Percentiles rank a stretch among this genome's conserved stretches.
phyloP scores from a whole-genome alignment of 2,113 vertebrate genomes.

The Oncorhynchus clarkii region DNA sequence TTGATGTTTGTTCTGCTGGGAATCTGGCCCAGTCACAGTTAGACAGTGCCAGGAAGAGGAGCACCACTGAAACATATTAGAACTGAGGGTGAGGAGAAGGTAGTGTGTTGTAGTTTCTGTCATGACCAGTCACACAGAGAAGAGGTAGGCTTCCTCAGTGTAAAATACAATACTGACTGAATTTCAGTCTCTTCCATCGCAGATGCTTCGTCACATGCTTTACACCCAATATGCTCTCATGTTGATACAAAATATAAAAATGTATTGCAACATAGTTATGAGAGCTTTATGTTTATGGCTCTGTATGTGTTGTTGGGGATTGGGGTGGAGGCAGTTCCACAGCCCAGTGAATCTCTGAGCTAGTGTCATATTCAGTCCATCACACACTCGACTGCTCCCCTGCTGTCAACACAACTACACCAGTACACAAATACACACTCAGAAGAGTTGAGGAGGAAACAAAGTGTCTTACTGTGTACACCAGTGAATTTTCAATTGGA shows the following conservation, averaged over 20 bases:
- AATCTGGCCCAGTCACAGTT: neutral
- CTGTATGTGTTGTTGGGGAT: neutral
- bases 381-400: no score
- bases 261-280: neutral
- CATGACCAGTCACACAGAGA: slow-evolving; percentile 8
- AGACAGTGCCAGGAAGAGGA: slow-evolving; percentile 37
- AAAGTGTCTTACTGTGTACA: neutral
- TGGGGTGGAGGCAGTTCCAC: neutral
- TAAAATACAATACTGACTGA: neutral
- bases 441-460: neutral
- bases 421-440: neutral
- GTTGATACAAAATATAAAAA: neutral
- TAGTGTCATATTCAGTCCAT: no score
- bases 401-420: neutral
- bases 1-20: slow-evolving; percentile 19
- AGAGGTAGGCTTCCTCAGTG: neutral
- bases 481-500: no score
- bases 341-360: neutral
- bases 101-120: neutral
- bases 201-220: neutral
- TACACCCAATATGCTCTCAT: neutral
- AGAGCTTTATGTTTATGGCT: neutral
- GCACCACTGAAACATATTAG: slow-evolving; percentile 57
- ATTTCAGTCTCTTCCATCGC: neutral
- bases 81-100: slow-evolving; percentile 26